Evolutionary conservation across 2,888 invertebrate species (phyloP).

Genomic region (Antheraea yamamai): DNA sequence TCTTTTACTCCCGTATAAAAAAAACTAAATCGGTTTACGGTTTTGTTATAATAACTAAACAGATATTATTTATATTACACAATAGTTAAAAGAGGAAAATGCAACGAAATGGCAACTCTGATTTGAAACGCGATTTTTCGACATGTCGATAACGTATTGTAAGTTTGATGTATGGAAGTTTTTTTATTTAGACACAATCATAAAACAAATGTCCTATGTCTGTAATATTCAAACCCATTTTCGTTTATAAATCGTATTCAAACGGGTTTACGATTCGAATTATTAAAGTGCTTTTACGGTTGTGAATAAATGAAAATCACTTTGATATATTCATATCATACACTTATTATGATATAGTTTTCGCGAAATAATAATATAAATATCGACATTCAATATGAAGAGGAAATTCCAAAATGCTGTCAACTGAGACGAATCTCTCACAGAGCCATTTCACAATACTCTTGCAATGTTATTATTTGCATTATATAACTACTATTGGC

Average conservation of each 20-base stretch:
- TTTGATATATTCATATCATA: not conserved
- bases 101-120: not conserved
- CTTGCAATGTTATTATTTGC: constrained; percentile 50
- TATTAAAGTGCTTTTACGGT: not conserved
- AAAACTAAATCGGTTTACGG: not conserved
- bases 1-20: not conserved
- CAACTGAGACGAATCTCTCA: constrained; percentile 48
- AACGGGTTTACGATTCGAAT: not conserved
- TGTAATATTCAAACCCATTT: no score
- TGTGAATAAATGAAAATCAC: not conserved
- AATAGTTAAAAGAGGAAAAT: not conserved
- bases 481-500: constrained; percentile 42
- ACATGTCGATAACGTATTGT: not conserved
- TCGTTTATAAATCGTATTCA: no score
- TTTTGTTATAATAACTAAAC: not conserved
- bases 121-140: not conserved
- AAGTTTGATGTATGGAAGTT: not conserved
- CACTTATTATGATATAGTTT: not conserved
- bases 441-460: constrained; percentile 57
- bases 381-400: not conserved
- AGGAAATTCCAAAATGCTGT: constrained; percentile 17
- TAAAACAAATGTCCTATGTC: not conserved
- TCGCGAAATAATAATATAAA: not conserved
- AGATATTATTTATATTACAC: not conserved
- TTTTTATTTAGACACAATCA: constrained; percentile 1